A percentile compares a stretch with the other conserved stretches of the same genome.
These are phyloP conservation scores for Pseudorhiza aurosa DNA, from an alignment of 30 jellyfish, hydroid and myxozoan species.

Conservation along the genomic window DNA sequence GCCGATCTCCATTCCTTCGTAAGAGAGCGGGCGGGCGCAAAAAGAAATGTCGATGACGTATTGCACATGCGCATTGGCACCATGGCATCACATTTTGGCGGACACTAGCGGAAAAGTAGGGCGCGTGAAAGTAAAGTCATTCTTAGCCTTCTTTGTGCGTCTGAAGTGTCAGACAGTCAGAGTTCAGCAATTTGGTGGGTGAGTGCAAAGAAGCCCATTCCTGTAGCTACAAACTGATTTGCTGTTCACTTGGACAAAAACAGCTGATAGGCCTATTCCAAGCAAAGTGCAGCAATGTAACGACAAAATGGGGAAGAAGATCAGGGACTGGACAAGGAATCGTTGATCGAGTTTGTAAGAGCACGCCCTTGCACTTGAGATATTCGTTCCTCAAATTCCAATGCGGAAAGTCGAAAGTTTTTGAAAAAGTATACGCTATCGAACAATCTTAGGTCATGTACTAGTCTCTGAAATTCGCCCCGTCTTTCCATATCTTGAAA, in stretches of 20 bases:
- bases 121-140: too few relatives aligned
- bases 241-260: neutral
- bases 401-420: conserved; percentile 2
- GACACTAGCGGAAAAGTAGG: too few relatives aligned
- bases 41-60: too few relatives aligned
- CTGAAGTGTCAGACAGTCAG: too few relatives aligned
- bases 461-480: conserved; percentile 37
- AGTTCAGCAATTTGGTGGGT: too few relatives aligned
- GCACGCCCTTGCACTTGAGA: neutral
- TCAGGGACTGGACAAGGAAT: neutral
- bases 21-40: too few relatives aligned
- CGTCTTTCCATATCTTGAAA: conserved; percentile 8
- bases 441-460: conserved; percentile 9
- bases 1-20: too few relatives aligned
- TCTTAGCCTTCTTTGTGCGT: too few relatives aligned
- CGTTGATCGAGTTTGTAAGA: neutral
- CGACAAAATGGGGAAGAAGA: neutral
- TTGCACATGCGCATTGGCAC: too few relatives aligned
- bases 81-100: too few relatives aligned
- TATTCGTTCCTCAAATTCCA: neutral
- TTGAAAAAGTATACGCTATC: neutral
- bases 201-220: too few relatives aligned
- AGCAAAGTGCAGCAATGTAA: neutral
- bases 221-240: too few relatives aligned
- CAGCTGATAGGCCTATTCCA: neutral